These are phyloP conservation scores for Rynchops niger DNA, from an alignment of 2,113 vertebrate genomes.

Conservation along the genomic window DNA sequence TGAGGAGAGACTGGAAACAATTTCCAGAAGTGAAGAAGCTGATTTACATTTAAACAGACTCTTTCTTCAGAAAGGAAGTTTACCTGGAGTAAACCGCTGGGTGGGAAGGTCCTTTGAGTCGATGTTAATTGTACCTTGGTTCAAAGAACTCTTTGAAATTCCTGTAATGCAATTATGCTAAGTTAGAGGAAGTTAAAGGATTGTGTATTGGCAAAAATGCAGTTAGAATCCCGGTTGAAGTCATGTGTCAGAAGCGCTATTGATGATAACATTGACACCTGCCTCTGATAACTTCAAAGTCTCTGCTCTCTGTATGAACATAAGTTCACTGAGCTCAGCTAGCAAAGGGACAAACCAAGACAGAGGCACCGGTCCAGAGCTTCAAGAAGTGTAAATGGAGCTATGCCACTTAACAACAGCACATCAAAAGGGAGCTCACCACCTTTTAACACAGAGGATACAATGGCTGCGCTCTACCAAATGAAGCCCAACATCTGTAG, in stretches of 20 bases:
- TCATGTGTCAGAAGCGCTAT: conserved; percentile 38
- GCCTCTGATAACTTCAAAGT: conserved; percentile 51
- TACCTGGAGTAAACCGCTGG: conserved; percentile 37
- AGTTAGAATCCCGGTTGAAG: conserved; percentile 45
- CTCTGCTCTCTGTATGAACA: not conserved
- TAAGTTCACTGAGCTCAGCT: conserved; percentile 21
- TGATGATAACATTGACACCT: conserved; percentile 57
- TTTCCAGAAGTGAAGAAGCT: conserved; percentile 32
- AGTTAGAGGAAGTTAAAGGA: conserved; percentile 54
- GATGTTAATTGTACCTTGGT: conserved; percentile 53
- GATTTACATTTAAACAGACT: conserved; percentile 53
- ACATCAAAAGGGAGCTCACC: not conserved
- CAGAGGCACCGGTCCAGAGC: not conserved
- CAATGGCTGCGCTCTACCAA: not conserved
- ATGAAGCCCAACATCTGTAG: not conserved
- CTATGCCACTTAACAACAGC: conserved; percentile 19
- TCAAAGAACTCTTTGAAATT: conserved; percentile 70
- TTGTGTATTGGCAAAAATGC: conserved; percentile 49
- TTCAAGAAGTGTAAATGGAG: conserved; percentile 45
- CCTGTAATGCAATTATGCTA: conserved; percentile 64
- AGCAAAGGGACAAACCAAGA: conserved; percentile 33
- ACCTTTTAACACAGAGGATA: conserved; percentile 5
- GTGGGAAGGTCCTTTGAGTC: conserved; percentile 54
- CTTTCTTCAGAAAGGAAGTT: conserved; percentile 61
- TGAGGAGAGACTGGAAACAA: not conserved